phyloP scores from a whole-genome alignment of 2,888 invertebrate genomes.

The Morinoia aosen region DNA sequence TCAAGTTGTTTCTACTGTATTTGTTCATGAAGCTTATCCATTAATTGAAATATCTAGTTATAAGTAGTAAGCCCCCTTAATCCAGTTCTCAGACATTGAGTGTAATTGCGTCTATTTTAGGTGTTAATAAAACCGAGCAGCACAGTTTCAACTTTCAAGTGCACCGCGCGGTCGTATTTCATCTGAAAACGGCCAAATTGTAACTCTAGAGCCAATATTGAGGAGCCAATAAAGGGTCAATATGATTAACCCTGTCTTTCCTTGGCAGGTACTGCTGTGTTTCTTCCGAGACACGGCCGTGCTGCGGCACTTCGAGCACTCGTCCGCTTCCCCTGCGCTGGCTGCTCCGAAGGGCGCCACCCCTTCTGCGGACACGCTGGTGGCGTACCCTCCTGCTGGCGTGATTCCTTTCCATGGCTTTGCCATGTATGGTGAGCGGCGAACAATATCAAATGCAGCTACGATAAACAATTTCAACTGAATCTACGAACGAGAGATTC shows the following conservation, averaged over 20 bases:
- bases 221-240: too few relatives aligned
- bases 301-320: constrained; percentile 67
- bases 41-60: neutral
- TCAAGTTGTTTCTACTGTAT: neutral
- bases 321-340: constrained; percentile 63
- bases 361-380: constrained; percentile 69
- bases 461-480: neutral
- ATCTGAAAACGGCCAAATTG: too few relatives aligned
- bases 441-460: neutral
- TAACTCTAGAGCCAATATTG: too few relatives aligned
- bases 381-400: constrained; percentile 92
- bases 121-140: neutral
- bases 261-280: constrained; percentile 82
- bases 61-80: neutral
- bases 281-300: constrained; percentile 85
- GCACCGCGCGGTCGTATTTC: too few relatives aligned
- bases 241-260: neutral
- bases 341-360: constrained; percentile 65
- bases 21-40: neutral
- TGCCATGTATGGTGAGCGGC: constrained; percentile 90
- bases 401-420: constrained; percentile 97
- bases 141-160: too few relatives aligned
- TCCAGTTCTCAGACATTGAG: neutral
- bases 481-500: neutral
- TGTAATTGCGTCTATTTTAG: neutral